Evolutionary conservation across 2,797 vertebrate genomes (phyloP), one percentile per base, ranked within the genome.

Genomic region (Gobio occitaniae): DNA sequence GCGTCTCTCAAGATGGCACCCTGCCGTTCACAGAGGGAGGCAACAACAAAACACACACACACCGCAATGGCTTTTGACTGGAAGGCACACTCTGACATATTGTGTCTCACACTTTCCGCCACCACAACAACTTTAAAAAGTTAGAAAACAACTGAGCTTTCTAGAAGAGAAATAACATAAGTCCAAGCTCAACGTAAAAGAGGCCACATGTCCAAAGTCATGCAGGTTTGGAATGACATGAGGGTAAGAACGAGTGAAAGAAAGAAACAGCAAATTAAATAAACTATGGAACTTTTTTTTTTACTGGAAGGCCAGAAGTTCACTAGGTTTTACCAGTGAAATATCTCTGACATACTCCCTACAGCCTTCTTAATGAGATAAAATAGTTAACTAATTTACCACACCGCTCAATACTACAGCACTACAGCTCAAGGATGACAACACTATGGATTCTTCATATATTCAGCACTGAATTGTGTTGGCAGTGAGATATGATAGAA

Each of bases 51-150:
- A 47, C 70, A 65, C 56, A 63, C 6, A 59, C 44, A 36, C 25
- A 72, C 19, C 10, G 1, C 16, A 10, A 36, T 16, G 71, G 13
- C 32, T 83, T 76, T 38, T 76, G 48, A 61, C 82, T 83, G 59
- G 21, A 83, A 77, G 82, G 29, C 82, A 83, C 66, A 68, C 71
- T 83, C 13, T 76, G 71, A 83, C 72, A 54, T 11, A 68, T 41
- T 29, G 29, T 48, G 56, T 65, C 56, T 75, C 44, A 25, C 56
- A 75, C 48, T 41, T 76, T 41, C 19, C 29, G 0, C 29, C 56
- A 72, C 47, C 19, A 65, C 44, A 68, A 68, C 1, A 11, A 54
- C 44, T 83, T 82, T 10, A 36, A 82, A 63, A 82, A 74, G 70
- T 75, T 25, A 29, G 59, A 66, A 65, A 83, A 83, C 21, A 83